Conservation (phyloP, 2,888 invertebrate species). For the Apocheima hispidaria region DNA sequence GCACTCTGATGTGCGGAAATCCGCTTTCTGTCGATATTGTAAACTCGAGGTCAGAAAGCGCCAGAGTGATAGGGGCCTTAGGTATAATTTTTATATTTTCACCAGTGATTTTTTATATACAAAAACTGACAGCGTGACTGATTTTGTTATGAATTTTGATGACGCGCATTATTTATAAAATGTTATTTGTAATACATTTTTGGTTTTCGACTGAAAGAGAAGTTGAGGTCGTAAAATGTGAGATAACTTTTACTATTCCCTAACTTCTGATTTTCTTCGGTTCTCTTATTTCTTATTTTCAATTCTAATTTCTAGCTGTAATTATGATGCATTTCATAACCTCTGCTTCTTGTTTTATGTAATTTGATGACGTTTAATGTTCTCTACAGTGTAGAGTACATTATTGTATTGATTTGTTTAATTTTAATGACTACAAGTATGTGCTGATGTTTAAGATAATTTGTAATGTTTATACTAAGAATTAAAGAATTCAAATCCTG, state of each 20-base stretch:
- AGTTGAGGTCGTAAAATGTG: conserved; percentile 81
- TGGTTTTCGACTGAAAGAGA: conserved; percentile 67
- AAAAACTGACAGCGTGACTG: conserved; percentile 11
- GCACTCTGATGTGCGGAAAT: too few relatives aligned
- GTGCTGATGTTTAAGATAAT: conserved; percentile 59
- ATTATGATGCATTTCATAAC: conserved; percentile 68
- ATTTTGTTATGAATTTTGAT: conserved; percentile 37
- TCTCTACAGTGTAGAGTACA: conserved; percentile 4
- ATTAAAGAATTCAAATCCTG: conserved; percentile 61
- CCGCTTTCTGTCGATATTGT: neutral
- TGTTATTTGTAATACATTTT: conserved; percentile 57
- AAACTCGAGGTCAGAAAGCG: neutral
- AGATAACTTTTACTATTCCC: conserved; percentile 41
- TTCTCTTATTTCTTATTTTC: conserved; percentile 31
- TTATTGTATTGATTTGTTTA: conserved; percentile 49
- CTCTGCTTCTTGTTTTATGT: conserved; percentile 76
- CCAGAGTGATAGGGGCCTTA: neutral
- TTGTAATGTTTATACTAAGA: conserved; percentile 67
- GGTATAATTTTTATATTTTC: neutral
- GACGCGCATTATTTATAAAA: conserved; percentile 43
- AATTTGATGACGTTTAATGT: conserved; percentile 46
- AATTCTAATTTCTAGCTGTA: conserved; percentile 36
- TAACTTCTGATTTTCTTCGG: conserved; percentile 26
- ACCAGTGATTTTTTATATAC: conserved; percentile 4
- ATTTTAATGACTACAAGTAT: conserved; percentile 65